Conservation (phyloP, 2,113 vertebrate genomes). For the Setophaga coronata region DNA sequence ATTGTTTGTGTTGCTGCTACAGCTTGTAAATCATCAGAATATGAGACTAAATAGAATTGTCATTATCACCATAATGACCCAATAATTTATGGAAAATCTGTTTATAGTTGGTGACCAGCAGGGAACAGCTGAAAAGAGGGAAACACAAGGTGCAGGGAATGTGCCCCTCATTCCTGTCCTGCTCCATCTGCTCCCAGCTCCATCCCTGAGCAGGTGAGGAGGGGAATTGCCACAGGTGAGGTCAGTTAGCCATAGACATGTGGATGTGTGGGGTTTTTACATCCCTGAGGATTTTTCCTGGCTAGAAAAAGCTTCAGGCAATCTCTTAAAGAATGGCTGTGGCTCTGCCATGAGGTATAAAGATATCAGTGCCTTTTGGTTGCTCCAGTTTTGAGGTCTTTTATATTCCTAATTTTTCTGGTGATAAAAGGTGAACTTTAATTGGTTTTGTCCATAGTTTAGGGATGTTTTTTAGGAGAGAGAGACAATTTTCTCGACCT, state of each 20-base stretch:
- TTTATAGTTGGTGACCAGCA: neutral
- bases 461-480: neutral
- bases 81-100: neutral
- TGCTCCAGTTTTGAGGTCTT: neutral
- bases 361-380: neutral
- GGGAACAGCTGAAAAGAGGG: neutral
- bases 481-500: neutral
- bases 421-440: neutral
- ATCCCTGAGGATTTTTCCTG: neutral
- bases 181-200: neutral
- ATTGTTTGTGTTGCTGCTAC: neutral
- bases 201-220: neutral
- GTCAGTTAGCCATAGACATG: rapidly evolving
- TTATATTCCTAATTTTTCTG: neutral
- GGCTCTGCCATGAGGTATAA: neutral
- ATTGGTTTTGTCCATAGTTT: neutral
- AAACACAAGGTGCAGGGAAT: rapidly evolving
- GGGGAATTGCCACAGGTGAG: neutral
- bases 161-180: neutral
- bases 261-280: neutral
- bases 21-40: neutral
- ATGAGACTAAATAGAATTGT: neutral
- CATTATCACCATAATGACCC: neutral
- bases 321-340: neutral
- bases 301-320: neutral